Base-by-base conservation (phyloP, 1,140 invertebrate species). In the Drosophila sp. region DNA sequence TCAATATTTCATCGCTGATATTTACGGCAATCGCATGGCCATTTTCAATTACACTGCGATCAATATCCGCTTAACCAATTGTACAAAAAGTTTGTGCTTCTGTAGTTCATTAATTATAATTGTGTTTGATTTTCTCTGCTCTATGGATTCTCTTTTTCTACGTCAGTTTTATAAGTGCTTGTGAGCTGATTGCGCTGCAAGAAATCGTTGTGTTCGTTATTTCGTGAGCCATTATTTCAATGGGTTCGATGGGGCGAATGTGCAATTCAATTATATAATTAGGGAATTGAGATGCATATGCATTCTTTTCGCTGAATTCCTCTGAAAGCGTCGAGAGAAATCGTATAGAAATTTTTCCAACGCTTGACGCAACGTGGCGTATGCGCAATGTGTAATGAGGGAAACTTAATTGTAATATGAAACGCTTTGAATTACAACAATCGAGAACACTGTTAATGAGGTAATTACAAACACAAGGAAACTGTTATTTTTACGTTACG, bases 261-360 rank as follows among this genome's bases (percentile, higher is more conserved):
- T 48, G 48, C 38, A 66, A 72, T 72, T 32, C 57, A 13, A 63
- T 76, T 71, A 61, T 72, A 73, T 73, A 78, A 64, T 71, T 54
- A 56, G 48, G 16, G 32, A 64, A 64, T 54, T 43, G 38, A 36
- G 29, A 36, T 13, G 57, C 36, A 50, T n/a, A 27, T 48, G 41
- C 16, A 66, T 58, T 65, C 41, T 65, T 65, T 56, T 48, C 13
- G 21, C 38, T 32, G 18, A 58, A 48, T 54, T 43, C 29, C 29
- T 4, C 14, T 29, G 36, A 13, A 11, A 51, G 21, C 38, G 21
- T n/a, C 7, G 21, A 9, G 21, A 32, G 36, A 41, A 63, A 18
- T 58, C 4, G 18, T 13, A 45, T 34, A 27, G 36, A 43, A 43
- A 21, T 6, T 9, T 43, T n/a, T 25, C 7, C 29, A 18, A n/a